These are phyloP conservation scores for Xenopus petersii DNA, from an alignment of 2,797 vertebrate genomes.

Conservation along the genomic window DNA sequence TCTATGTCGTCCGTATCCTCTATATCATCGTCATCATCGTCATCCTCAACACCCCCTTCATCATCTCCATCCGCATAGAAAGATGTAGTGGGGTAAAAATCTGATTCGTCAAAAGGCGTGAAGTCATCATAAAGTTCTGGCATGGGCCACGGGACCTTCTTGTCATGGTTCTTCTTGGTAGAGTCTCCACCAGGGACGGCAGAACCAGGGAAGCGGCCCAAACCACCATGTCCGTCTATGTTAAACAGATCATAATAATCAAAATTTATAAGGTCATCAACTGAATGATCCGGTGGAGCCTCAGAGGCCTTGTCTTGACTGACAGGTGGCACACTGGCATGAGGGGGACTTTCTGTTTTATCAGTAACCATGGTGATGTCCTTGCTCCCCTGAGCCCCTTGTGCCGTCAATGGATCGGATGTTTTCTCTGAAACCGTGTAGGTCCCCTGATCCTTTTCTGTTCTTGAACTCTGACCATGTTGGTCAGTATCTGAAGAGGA, in stretches of 20 bases:
- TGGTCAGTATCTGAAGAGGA: neutral
- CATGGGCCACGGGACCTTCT: conserved; percentile 77
- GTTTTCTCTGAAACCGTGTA: conserved; percentile 38
- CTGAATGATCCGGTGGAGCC: conserved; percentile 26
- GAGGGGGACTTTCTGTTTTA: conserved; percentile 50
- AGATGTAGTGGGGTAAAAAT: conserved; percentile 78
- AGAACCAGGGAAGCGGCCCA: conserved; percentile 58
- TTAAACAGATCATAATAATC: conserved; percentile 79
- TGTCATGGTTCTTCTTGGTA: conserved; percentile 53
- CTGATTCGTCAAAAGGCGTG: conserved; percentile 80
- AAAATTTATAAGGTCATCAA: conserved; percentile 74
- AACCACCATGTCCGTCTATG: conserved; percentile 53
- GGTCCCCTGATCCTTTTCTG: conserved; percentile 52
- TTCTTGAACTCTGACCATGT: conserved; percentile 1
- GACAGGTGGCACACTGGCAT: conserved; percentile 48
- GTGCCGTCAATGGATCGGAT: conserved; percentile 66
- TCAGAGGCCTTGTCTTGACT: conserved; percentile 53
- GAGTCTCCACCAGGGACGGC: conserved; percentile 62
- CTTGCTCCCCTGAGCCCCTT: conserved; percentile 55
- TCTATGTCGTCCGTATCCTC: conserved; percentile 68
- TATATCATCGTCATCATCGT: conserved; percentile 69
- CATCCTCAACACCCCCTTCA: conserved; percentile 69
- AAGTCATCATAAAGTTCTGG: conserved; percentile 83
- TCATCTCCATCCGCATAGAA: conserved; percentile 75
- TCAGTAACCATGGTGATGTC: conserved; percentile 67